A percentile compares a stretch with the other conserved stretches of the same genome.
These are phyloP conservation scores for Antidorcas marsupialis DNA, from an alignment of 2,113 vertebrate genomes.

Conservation along the genomic window DNA sequence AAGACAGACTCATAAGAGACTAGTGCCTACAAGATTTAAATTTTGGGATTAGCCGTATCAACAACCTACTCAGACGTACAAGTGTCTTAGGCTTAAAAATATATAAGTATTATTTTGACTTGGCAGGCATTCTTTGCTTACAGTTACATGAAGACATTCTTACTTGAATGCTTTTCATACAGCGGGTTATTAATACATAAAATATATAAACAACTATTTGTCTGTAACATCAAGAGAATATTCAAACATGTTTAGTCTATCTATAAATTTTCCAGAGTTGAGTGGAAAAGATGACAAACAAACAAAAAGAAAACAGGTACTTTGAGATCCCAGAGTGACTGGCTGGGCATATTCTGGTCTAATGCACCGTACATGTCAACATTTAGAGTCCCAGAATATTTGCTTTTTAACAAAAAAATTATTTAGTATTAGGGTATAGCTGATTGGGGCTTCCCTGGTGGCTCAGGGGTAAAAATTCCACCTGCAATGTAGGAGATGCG, in stretches of 20 bases:
- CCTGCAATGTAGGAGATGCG: neutral
- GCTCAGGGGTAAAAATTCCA: neutral
- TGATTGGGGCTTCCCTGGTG: neutral
- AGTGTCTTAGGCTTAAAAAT: neutral
- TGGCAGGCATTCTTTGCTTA: neutral
- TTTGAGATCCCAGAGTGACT: neutral
- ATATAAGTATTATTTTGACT: neutral
- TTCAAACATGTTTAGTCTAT: neutral
- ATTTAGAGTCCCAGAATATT: neutral
- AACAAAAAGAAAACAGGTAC: neutral
- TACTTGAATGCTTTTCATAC: neutral
- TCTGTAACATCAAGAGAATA: neutral
- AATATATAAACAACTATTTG: neutral
- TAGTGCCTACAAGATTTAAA: neutral
- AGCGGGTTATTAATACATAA: neutral
- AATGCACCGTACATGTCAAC: neutral
- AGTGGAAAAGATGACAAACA: neutral
- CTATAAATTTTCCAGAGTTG: neutral
- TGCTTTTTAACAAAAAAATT: neutral
- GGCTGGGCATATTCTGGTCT: neutral
- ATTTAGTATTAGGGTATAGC: neutral
- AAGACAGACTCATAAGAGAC: neutral
- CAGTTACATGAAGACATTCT: neutral
- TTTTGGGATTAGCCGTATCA: neutral
- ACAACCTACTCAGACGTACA: neutral